Base-by-base conservation (phyloP, 2,113 vertebrate species). In the Bombycilla garrulus region DNA sequence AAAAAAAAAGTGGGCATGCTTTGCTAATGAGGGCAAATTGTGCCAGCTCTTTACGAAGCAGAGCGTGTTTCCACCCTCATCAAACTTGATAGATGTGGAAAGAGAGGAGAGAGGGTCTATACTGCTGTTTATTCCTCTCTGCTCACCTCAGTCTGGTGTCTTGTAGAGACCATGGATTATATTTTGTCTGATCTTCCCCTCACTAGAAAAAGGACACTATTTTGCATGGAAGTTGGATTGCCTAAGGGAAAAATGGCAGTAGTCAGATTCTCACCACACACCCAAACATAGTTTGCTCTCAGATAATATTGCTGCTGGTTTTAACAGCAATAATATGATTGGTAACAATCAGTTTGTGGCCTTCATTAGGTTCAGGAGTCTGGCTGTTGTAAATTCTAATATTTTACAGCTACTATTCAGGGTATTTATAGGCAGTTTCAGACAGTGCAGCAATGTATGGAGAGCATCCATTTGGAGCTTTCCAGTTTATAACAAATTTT, bases 11-110 rank as follows among this genome's bases (percentile, higher is more conserved):
- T 31, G 66, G 54, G 22, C 53, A 57, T 69, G 50, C 25, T 81
- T 69, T 5, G 10, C 93, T 93, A 92, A 95, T 65, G 86, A 95
- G 73, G 77, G 86, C 42, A 64, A 35, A 51, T 77, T 50, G 67
- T 91, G 78, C 89, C 89, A 91, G 84, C 51, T 72, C 50, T 53
- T 93, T 15, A 64, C 84, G 91, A 89, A 88, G 77, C 67, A 26
- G 14, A 42, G 40, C 0, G 1, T 82, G 12, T 86, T 93, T 86
- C 40, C 44, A 67, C 31, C 36, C 69, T 36, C 51, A 17, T 44
- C 61, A 62, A 71, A 79, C 53, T 48, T 26, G n/a, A 56, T 14
- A 67, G 53, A 67, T 56, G 22, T 38, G 23, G 45, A 64, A 71
- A 64, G n/a, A 78, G 60, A 71, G 33, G 25, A 45, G 66, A 38